phyloP scores from a whole-genome alignment of 2,888 invertebrate genomes.

The Conistra vaccinii region DNA sequence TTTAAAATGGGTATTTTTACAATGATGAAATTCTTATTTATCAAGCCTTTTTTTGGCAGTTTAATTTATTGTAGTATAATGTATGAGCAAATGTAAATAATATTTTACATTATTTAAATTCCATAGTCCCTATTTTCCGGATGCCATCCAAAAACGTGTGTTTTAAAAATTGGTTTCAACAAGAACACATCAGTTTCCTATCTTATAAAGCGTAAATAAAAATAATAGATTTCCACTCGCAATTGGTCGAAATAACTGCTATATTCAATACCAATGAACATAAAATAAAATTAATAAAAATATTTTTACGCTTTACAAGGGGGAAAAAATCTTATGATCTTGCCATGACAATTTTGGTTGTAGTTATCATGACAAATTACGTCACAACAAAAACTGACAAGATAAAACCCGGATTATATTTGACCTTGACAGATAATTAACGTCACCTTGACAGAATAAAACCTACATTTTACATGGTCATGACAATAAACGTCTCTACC shows the following conservation, averaged over 20 bases:
- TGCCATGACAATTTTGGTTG: background rate
- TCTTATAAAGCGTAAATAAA: conserved; percentile 28
- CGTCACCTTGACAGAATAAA: background rate
- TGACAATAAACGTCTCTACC: background rate
- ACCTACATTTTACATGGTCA: background rate
- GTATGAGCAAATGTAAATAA: conserved; percentile 27
- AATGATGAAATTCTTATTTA: conserved; percentile 19
- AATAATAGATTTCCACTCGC: conserved; percentile 39
- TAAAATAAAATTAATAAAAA: conserved; percentile 40
- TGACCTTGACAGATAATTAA: background rate
- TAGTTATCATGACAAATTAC: background rate
- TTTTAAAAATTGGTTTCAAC: too few relatives aligned
- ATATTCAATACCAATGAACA: conserved; percentile 58
- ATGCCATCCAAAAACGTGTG: background rate
- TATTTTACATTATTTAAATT: background rate
- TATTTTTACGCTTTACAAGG: conserved; percentile 28
- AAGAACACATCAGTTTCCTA: conserved; percentile 13
- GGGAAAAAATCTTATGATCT: conserved; percentile 6
- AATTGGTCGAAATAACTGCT: conserved; percentile 52
- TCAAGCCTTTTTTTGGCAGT: conserved; percentile 25
- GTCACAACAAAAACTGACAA: background rate
- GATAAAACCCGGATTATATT: background rate
- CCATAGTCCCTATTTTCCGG: background rate
- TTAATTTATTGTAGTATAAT: background rate
- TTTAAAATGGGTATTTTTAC: conserved; percentile 46